Evolutionary conservation across 2,797 vertebrate species (phyloP), one percentile per base, ranked within the genome.

Genomic region (Halcyon leucocephala): DNA sequence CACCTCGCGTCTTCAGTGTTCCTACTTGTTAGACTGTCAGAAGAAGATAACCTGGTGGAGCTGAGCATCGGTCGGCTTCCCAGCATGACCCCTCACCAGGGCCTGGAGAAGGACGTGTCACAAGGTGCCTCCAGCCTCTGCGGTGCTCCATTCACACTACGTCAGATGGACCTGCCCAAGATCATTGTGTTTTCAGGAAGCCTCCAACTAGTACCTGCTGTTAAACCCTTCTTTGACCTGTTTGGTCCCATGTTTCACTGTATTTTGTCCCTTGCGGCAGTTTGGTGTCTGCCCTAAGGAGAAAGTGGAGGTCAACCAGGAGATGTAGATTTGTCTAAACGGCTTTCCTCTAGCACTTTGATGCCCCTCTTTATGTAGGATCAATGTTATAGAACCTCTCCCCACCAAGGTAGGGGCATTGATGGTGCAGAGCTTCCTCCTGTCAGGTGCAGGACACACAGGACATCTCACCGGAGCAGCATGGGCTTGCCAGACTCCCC

Each of bases 391-490:
- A 65, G 39, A 49, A 21, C 54, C 41, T 28, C 42, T 35, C 13
- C 4, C 22, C 31, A 7, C 22, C 22, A 28, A 52, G 33, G 51
- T 31, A 46, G 25, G 19, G 60, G 35, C 35, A 22, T 37, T 17
- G 37, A 24, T 2, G n/a, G 28, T 7, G 28, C n/a, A 39, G 58
- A 72, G n/a, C 39, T 54, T 7, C 51, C 41, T 58, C 29, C 67
- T 18, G 52, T 17, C 10, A 6, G 31, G 14, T 0, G 0, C 1
- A 18, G 46, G 18, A 9, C 9, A 6, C 9, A 3, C 6, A 2
- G 9, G 0, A 22, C 17, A 5, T 10, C 48, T 16, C 9, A 24
- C 55, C n/a, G 6, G 55, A 48, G 60, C 31, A 35, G 21, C 29
- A 8, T 0, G 13, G 48, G 17, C 28, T 52, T 46, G 19, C 20